Conservation (phyloP, 2,888 invertebrate species). For the Cheilosia urbana region DNA sequence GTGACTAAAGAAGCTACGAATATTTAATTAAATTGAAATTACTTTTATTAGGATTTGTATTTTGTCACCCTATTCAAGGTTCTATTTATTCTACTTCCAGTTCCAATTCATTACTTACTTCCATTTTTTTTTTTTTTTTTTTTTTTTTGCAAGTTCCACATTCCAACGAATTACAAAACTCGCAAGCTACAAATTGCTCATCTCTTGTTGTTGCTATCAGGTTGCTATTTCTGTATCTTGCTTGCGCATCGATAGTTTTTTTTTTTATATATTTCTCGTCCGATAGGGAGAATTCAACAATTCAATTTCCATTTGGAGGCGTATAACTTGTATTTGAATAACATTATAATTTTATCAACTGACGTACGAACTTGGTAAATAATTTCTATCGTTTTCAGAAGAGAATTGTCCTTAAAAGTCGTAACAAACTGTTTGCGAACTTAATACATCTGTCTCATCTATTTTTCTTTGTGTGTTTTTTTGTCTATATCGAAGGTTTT, state of each 20-base stretch:
- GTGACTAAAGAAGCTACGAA: no score
- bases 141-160: no score
- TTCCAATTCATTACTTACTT: background rate
- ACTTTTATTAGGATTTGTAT: background rate
- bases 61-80: background rate
- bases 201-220: background rate
- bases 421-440: background rate
- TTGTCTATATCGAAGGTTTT: conserved; percentile 32
- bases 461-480: conserved; percentile 41
- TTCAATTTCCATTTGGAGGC: conserved; percentile 43
- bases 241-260: conserved; percentile 24
- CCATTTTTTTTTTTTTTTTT: background rate
- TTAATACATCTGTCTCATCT: background rate
- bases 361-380: conserved; percentile 59
- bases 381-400: background rate
- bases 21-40: no score
- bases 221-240: background rate
- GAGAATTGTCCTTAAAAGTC: background rate
- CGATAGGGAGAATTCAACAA: conserved; percentile 2
- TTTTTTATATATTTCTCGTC: conserved; percentile 13
- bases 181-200: conserved; percentile 30
- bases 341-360: conserved; percentile 26
- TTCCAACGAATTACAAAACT: conserved; percentile 1
- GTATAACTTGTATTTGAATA: conserved; percentile 44
- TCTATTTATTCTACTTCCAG: background rate